A percentile compares a stretch with the other conserved stretches of the same genome.
phyloP scores from a whole-genome alignment of 2,797 vertebrate genomes.

The Gymnopithys bicolor region DNA sequence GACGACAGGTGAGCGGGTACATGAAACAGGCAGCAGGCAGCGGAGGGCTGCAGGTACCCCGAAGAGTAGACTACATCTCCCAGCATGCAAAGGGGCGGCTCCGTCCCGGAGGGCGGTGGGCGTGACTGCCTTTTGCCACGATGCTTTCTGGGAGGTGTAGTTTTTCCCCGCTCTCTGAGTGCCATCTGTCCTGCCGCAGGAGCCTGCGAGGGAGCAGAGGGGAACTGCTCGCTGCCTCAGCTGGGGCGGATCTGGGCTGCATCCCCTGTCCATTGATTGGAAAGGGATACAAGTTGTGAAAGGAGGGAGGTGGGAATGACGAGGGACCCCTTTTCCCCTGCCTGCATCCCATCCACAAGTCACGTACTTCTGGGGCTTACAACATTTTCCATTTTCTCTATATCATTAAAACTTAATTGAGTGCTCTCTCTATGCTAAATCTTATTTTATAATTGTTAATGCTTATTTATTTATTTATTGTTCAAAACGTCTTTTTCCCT shows the following conservation, averaged over 20 bases:
- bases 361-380: not conserved
- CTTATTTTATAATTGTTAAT: not conserved
- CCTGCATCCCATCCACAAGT: not conserved
- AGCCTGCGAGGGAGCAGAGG: no score
- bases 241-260: not conserved
- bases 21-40: fast-evolving
- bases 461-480: not conserved
- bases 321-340: fast-evolving
- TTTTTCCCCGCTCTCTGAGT: fast-evolving
- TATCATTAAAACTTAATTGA: not conserved
- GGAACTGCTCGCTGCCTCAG: not conserved
- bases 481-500: not conserved
- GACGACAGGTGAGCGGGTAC: not conserved
- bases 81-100: not conserved
- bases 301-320: fast-evolving
- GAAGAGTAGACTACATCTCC: not conserved
- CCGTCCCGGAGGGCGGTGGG: fast-evolving
- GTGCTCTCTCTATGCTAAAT: not conserved
- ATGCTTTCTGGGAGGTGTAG: not conserved
- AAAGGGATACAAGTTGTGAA: fast-evolving
- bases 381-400: not conserved
- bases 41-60: fast-evolving
- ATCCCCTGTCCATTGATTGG: fast-evolving
- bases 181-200: fast-evolving
- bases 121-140: fast-evolving